Base-by-base conservation (phyloP, 2,888 invertebrate species). In the Plagiodera versicolora region DNA sequence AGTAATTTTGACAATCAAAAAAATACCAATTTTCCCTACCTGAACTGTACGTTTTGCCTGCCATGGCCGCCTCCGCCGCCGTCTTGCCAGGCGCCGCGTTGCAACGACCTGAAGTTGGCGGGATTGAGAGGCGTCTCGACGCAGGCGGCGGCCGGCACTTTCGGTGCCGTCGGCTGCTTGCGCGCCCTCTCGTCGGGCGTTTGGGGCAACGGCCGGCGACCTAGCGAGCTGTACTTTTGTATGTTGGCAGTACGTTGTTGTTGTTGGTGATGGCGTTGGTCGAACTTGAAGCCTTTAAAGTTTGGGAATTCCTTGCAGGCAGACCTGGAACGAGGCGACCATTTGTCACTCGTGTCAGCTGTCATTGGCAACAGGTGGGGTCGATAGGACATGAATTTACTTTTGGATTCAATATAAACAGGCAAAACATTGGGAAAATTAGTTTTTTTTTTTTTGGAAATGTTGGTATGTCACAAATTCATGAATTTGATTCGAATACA, bases 221-320 rank as follows among this genome's bases (percentile, higher is more conserved):
- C 81, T 50, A 81, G 68, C 45, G 80, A 80, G 65, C 80, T 80
- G 69, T 80, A 81, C 66, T 80, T 80, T 59, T 79, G 77, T 53
- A 81, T 78, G 66, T 80, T 81, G n/a, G 81, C 81, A 5, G 80
- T 80, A 58, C 80, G 75, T 58, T 74, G 70, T 17, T 67, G 64
- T 6, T 58, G 57, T 3, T 63, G 67, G 60, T 77, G 77, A 64
- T 79, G 80, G 76, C 81, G 84, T 84, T 83, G 83, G 83, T 83
- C 82, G 65, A 80, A 80, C 77, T 80, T 80, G 75, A 80, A 79
- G 74, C 79, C 77, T 78, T 79, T 80, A 67, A 81, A 80, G 77
- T 80, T 81, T 80, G 81, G 81, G 80, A 81, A 80, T 72, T 81
- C 81, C 75, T 79, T 80, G 80, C 80, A 81, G 81, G 80, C 84